Evolutionary conservation across 1,140 invertebrate species (phyloP).

Genomic region (Yoshiicerus persimilis): DNA sequence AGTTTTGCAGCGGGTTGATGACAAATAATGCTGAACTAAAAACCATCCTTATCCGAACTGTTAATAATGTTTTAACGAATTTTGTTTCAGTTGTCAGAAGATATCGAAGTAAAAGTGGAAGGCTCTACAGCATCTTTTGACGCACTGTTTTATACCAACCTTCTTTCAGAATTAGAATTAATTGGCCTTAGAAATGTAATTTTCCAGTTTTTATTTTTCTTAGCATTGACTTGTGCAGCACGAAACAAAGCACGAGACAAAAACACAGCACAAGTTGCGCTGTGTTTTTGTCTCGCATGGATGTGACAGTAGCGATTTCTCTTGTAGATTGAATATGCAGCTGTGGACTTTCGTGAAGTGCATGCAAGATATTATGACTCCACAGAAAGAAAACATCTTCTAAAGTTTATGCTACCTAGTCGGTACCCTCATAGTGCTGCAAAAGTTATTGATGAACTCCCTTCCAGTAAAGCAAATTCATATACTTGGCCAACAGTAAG

Average conservation of each 20-base stretch:
- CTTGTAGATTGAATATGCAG: conserved; percentile 8
- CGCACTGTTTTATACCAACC: neutral
- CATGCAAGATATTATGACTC: conserved; percentile 12
- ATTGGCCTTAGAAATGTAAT: neutral
- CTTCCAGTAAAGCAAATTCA: neutral
- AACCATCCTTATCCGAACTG: no score
- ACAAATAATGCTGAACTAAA: no score
- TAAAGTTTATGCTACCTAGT: conserved; percentile 16
- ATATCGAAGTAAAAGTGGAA: neutral
- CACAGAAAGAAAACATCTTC: conserved; percentile 15
- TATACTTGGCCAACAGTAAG: conserved; percentile 33
- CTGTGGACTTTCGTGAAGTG: conserved; percentile 23
- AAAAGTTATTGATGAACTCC: conserved; percentile 26
- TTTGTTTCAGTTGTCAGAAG: neutral
- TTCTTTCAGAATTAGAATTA: neutral
- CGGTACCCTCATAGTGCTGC: conserved; percentile 11
- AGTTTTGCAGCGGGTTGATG: no score
- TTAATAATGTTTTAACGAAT: neutral
- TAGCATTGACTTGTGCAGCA: neutral
- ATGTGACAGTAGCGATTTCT: neutral
- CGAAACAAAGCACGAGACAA: no score
- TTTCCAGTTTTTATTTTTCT: neutral
- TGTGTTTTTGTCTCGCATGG: neutral
- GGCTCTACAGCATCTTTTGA: neutral
- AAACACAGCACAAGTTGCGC: no score